Conservation (phyloP, 1,140 invertebrate genomes). For the Belonocnema kinseyi region DNA sequence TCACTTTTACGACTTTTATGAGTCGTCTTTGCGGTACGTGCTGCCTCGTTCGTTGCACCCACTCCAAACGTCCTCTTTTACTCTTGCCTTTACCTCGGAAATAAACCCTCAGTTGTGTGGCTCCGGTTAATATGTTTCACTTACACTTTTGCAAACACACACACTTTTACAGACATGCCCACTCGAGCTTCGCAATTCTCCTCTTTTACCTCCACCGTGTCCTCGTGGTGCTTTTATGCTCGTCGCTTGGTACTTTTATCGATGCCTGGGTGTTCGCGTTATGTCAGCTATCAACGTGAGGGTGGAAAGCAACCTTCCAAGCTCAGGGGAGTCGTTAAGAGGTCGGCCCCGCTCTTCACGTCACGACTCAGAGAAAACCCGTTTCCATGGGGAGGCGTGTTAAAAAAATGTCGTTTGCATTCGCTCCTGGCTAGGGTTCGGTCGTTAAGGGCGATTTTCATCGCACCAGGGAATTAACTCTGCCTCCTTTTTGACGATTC, state of each 20-base stretch:
- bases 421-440: conserved; percentile 39
- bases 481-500: conserved; percentile 39
- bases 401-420: conserved; percentile 43
- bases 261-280: conserved; percentile 60
- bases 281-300: conserved; percentile 61
- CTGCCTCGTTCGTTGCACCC: conserved; percentile 30
- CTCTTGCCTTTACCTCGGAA: conserved; percentile 26
- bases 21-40: conserved; percentile 50
- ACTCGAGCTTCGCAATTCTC: conserved; percentile 15
- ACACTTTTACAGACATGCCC: neutral
- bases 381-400: conserved; percentile 29
- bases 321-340: conserved; percentile 58
- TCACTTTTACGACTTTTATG: conserved; percentile 65
- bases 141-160: conserved; percentile 29
- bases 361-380: conserved; percentile 28
- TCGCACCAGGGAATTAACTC: conserved; percentile 50
- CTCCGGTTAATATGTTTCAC: conserved; percentile 42
- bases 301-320: conserved; percentile 42
- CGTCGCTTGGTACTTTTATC: conserved; percentile 59
- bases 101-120: conserved; percentile 36
- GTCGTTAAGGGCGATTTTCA: conserved; percentile 55
- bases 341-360: conserved; percentile 38
- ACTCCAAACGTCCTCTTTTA: conserved; percentile 3
- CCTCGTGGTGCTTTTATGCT: conserved; percentile 49
- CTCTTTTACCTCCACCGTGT: conserved; percentile 30